Evolutionary conservation across 2,888 invertebrate genomes (phyloP), one percentile per base, ranked within the genome.

Genomic region (Capitulum mitella): DNA sequence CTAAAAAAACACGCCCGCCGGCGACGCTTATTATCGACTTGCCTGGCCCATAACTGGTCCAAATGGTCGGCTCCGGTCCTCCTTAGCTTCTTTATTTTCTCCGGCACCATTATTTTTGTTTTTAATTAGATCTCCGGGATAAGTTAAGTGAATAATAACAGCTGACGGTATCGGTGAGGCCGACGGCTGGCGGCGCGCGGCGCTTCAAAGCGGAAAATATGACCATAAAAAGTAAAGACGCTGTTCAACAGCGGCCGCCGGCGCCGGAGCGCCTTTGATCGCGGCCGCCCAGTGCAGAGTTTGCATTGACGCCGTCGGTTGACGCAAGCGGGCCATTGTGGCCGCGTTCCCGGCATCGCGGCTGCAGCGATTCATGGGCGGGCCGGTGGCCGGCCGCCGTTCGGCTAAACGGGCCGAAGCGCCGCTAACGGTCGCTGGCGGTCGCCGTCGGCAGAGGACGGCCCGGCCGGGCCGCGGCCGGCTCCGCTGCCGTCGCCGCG

Each of bases 121-220:
- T 75, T 75, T 75, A 46, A 75, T 75, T 46, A 75, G 43, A 75
- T 75, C 46, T 75, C n/a, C 26, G 29, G 43, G 43, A 46, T 75
- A 75, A 75, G 29, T 75, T 75, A 75, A 46, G 46, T 75, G 46
- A 75, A 75, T 75, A 75, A 75, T 75, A 43, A 46, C 46, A n/a
- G 19, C 29, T 2, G 43, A 10, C 22, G 10, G 70, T 70, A 70
- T 70, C 37, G 70, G 37, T 3, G 12, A 37, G 22, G 22, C 37
- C 32, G 61, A 32, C 32, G 61, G 61, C 61, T 32, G 26, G 19
- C 29, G 34, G 34, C 37, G 22, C 37, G 70, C 37, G 70, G 70
- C 37, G 8, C 22, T 6, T 70, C 70, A 70, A 70, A 70, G 70
- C 70, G 70, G 34, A 37, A 70, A 70, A 70, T 70, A 70, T 32